Conservation (phyloP, 2,888 invertebrate genomes). For the Synanthedon andrenaeformis region DNA sequence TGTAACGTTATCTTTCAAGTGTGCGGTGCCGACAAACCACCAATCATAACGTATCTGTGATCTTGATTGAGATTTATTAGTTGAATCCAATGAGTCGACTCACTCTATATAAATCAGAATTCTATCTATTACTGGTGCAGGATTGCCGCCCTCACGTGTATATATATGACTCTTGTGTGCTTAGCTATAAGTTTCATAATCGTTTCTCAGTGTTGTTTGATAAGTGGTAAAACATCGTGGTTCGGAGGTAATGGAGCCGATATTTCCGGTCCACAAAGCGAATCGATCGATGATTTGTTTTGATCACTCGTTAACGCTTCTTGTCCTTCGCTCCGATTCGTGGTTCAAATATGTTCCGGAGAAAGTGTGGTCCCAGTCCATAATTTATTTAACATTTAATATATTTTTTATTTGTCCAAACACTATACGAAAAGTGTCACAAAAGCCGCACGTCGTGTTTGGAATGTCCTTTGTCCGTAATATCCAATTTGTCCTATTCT, state of each 20-base stretch:
- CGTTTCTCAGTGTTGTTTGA: neutral
- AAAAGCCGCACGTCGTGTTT: too few relatives aligned
- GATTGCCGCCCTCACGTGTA: neutral
- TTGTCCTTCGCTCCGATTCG: neutral
- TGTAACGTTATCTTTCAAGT: slow-evolving; percentile 24
- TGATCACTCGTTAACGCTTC: slow-evolving; percentile 31
- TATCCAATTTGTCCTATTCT: too few relatives aligned
- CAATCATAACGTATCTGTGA: slow-evolving; percentile 45
- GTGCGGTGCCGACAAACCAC: slow-evolving; percentile 41
- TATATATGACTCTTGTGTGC: neutral
- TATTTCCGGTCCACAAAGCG: slow-evolving; percentile 26
- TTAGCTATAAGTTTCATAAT: neutral
- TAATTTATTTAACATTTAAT: too few relatives aligned
- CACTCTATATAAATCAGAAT: slow-evolving; percentile 23
- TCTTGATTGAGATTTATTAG: slow-evolving; percentile 67
- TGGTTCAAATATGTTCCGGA: neutral
- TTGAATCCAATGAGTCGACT: slow-evolving; percentile 36
- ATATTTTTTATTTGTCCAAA: too few relatives aligned
- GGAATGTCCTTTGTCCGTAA: too few relatives aligned
- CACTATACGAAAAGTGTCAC: too few relatives aligned
- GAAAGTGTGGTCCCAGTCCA: neutral
- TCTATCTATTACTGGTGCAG: slow-evolving; percentile 2
- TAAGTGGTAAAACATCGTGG: neutral
- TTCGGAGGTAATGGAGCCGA: slow-evolving; percentile 12
- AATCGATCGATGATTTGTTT: slow-evolving; percentile 33